A percentile compares a stretch with the other conserved stretches of the same genome.
Evolutionary conservation across 2,797 vertebrate genomes (phyloP).

Genomic region (Premnoplex brunnescens): DNA sequence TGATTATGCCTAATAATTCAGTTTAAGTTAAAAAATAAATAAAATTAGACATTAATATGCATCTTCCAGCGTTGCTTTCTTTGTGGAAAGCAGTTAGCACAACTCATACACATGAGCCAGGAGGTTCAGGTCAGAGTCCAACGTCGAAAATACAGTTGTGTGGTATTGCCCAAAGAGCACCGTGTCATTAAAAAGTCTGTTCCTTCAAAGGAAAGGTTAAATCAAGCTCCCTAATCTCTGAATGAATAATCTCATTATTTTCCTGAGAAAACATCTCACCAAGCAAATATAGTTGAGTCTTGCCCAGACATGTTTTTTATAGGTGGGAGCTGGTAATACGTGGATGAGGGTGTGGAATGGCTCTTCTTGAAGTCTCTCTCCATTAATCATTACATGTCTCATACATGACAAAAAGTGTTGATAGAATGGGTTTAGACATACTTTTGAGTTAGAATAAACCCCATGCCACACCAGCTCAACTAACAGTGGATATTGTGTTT

Average conservation of each 20-base stretch:
- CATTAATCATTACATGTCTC: slow-evolving; percentile 29
- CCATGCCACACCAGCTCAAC: neutral
- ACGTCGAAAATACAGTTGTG: neutral
- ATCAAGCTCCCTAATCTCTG: slow-evolving; percentile 16
- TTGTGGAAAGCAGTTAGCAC: neutral
- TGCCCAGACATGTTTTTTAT: slow-evolving; percentile 30
- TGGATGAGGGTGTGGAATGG: slow-evolving; percentile 2
- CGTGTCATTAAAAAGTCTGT: neutral
- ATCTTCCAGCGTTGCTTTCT: neutral
- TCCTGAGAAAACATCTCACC: slow-evolving; percentile 27
- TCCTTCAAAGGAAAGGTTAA: slow-evolving; percentile 32
- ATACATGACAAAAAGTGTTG: neutral
- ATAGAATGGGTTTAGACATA: slow-evolving; percentile 10
- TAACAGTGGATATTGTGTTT: neutral
- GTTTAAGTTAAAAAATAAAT: neutral
- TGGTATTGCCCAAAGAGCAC: neutral
- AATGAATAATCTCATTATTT: slow-evolving; percentile 51
- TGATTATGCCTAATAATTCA: neutral
- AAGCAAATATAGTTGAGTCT: neutral
- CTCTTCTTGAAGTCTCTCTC: neutral
- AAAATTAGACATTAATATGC: neutral
- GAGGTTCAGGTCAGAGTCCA: neutral
- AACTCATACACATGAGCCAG: fast-evolving
- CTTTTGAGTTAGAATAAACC: neutral
- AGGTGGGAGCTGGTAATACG: neutral